A percentile compares a stretch with the other conserved stretches of the same genome.
Conservation (phyloP, 2,888 invertebrate genomes). For the Clivina fossor region DNA sequence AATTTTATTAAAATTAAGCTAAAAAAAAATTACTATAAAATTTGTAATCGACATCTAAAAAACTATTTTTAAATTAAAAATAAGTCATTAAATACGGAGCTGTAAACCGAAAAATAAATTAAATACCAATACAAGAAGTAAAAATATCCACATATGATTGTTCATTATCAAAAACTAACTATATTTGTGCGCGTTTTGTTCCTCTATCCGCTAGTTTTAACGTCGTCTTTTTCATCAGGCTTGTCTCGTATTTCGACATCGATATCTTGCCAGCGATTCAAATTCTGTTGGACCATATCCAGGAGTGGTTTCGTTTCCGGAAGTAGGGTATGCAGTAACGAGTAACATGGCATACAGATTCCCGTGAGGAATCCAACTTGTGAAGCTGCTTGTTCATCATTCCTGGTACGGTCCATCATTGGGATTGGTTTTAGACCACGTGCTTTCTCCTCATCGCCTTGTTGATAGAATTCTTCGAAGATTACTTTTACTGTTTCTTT, state of each 20-base stretch:
- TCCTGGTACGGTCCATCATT: constrained; percentile 68
- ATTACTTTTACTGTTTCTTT: constrained; percentile 57
- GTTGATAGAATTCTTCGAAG: constrained; percentile 80
- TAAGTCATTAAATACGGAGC: too few relatives aligned
- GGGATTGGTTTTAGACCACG: constrained; percentile 68
- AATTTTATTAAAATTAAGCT: too few relatives aligned
- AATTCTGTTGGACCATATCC: constrained; percentile 66
- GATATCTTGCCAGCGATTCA: constrained; percentile 61
- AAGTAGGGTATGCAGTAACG: constrained; percentile 65
- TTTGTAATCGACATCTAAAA: too few relatives aligned
- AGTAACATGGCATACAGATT: constrained; percentile 82
- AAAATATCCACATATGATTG: too few relatives aligned
- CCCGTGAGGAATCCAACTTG: constrained; percentile 81
- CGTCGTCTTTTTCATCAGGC: constrained; percentile 37
- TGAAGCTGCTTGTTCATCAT: constrained; percentile 72
- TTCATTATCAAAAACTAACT: too few relatives aligned
- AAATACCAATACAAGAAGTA: too few relatives aligned
- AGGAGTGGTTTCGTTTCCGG: constrained; percentile 72
- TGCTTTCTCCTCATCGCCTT: constrained; percentile 56
- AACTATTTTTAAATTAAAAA: too few relatives aligned
- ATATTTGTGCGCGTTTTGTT: too few relatives aligned
- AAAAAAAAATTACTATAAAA: too few relatives aligned
- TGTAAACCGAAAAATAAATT: too few relatives aligned
- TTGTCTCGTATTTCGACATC: constrained; percentile 42
- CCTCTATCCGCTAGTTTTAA: too few relatives aligned